Evolutionary conservation across 92 coral and sea anemone species (phyloP).

Genomic region (Desmophyllum pertusum): DNA sequence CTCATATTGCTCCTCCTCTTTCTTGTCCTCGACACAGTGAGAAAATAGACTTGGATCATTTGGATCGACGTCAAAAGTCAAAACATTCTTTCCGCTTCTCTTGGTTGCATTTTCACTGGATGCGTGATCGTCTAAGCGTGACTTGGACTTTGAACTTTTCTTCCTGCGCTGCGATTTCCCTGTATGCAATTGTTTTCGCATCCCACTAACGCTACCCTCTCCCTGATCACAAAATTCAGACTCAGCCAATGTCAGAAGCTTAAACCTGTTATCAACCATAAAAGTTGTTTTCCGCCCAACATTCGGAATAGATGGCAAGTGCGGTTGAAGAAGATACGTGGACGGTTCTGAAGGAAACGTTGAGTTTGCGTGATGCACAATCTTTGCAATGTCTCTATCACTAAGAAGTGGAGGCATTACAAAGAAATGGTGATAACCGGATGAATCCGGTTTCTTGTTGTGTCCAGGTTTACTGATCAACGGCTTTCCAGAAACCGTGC

Average conservation of each 20-base stretch:
- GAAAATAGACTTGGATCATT: slow-evolving; percentile 77
- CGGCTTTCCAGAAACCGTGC: slow-evolving; percentile 70
- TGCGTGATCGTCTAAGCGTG: not conserved
- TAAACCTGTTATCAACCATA: slow-evolving; percentile 74
- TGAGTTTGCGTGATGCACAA: slow-evolving; percentile 54
- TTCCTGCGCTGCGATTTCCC: slow-evolving; percentile 42
- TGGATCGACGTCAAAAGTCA: slow-evolving; percentile 83
- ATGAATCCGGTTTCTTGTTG: not conserved
- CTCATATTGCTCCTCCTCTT: slow-evolving; percentile 31
- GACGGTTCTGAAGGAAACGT: slow-evolving; percentile 66
- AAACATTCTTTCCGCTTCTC: slow-evolving; percentile 40
- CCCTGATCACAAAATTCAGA: slow-evolving; percentile 37
- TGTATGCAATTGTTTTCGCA: slow-evolving; percentile 47
- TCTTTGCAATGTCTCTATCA: slow-evolving; percentile 77
- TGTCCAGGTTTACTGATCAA: slow-evolving; percentile 41
- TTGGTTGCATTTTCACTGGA: slow-evolving; percentile 9
- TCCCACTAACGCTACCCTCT: slow-evolving; percentile 28
- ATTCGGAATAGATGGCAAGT: slow-evolving; percentile 92
- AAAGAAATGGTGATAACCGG: slow-evolving; percentile 44
- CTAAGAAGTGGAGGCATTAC: slow-evolving; percentile 65
- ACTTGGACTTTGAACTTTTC: slow-evolving; percentile 15
- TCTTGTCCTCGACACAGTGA: slow-evolving; percentile 43
- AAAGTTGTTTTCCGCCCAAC: slow-evolving; percentile 74
- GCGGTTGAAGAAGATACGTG: slow-evolving; percentile 77
- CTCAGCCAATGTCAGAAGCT: slow-evolving; percentile 74